These are phyloP conservation scores for Paedocypris sp. DNA, from an alignment of 2,113 vertebrate genomes.

Conservation along the genomic window DNA sequence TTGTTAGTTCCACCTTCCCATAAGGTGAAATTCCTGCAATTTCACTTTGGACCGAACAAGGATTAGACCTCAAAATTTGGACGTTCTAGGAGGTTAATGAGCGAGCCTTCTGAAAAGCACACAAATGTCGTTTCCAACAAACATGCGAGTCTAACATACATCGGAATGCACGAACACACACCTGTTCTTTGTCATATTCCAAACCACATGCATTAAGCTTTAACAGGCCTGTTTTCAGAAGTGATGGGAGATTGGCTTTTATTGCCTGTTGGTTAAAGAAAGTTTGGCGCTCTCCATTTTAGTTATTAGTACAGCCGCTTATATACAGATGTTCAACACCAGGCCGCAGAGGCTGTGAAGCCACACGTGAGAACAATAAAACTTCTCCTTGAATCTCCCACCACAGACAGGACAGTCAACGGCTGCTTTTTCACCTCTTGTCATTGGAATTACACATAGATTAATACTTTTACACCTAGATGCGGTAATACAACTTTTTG, in stretches of 20 bases:
- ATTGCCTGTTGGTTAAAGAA: not conserved
- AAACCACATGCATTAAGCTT: not conserved
- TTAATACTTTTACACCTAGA: too few species aligned
- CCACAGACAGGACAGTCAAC: too few species aligned
- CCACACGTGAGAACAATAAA: not conserved
- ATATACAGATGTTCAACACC: not conserved
- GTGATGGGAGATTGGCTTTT: conserved; percentile 1
- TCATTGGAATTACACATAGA: too few species aligned
- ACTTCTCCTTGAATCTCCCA: too few species aligned
- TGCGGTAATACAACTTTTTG: too few species aligned
- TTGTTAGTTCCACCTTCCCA: not conserved
- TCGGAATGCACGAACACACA: not conserved
- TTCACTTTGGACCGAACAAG: not conserved
- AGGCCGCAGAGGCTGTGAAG: not conserved
- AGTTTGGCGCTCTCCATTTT: conserved; percentile 14
- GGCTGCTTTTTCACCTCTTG: too few species aligned
- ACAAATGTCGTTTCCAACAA: not conserved
- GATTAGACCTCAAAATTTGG: not conserved
- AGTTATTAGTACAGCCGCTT: not conserved
- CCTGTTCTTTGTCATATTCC: conserved; percentile 8
- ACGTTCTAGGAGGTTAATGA: not conserved
- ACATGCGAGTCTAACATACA: not conserved
- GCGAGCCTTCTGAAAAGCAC: conserved; percentile 12
- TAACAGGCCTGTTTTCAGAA: not conserved
- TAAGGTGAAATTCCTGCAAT: not conserved